Evolutionary conservation across 2,113 vertebrate species (phyloP), one percentile per base, ranked within the genome.

Genomic region (Triplophysa siluroides): DNA sequence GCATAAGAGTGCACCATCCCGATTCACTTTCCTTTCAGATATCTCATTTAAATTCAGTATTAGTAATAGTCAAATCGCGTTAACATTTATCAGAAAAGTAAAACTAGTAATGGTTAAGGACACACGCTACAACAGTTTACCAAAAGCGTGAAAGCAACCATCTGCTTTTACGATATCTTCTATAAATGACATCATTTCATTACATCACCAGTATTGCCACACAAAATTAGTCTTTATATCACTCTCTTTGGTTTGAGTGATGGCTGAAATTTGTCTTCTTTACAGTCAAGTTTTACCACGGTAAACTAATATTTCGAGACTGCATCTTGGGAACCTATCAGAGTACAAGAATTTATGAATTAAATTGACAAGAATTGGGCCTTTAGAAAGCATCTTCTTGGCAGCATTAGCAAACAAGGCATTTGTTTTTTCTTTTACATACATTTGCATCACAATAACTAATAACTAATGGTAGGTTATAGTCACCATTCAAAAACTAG

Each of bases 1-100:
- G 83, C 83, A 84, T 84, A 84, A 78, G 24, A 79, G 77, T 8
- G 7, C 26, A 70, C 68, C 16, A 71, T 75, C 83, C 76, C 78
- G 83, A 81, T 76, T 81, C 65, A 70, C 67, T 52, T 70, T 52
- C 14, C 7, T 8, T 76, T 10, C 23, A 13, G 29, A 54, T 45
- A 41, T 63, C 75, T 81, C 58, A 14, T 82, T 23, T 45, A 65
- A 62, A 72, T 61, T 68, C 60, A 52, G 58, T 43, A 84, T 60
- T 76, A 79, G 33, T 12, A 23, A 82, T 45, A 66, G 61, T 78
- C 45, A 62, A 56, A 56, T 26, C 13, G 71, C 41, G 79, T 24
- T 26, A 66, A 50, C 8, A 78, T 47, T 11, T 8, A 61, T 29
- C 8, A 45, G 43, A 69, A 60, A 58, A 65, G 7, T 12, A 43